phyloP scores from a whole-genome alignment of 2,113 vertebrate species.

The Phylloscopus trochiloides region DNA sequence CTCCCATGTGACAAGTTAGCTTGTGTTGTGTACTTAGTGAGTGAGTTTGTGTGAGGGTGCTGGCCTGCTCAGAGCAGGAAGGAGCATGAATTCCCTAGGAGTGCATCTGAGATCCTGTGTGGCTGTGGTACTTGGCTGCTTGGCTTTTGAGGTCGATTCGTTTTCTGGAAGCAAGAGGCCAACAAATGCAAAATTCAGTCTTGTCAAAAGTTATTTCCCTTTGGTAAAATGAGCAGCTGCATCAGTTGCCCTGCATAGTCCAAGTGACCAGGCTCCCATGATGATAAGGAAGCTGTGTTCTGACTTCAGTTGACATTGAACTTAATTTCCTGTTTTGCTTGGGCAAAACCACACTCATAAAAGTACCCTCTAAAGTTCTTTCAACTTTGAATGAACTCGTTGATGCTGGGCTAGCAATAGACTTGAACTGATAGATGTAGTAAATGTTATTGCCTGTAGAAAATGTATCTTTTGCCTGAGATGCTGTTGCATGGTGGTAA shows the following conservation, averaged over 20 bases:
- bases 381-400: neutral
- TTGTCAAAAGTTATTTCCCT: neutral
- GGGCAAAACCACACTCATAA: neutral
- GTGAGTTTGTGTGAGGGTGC: neutral
- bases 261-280: neutral
- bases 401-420: neutral
- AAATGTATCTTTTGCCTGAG: neutral
- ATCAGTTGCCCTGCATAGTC: neutral
- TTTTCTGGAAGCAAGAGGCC: neutral
- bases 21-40: neutral
- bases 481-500: neutral
- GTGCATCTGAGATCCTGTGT: rapidly evolving
- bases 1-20: neutral
- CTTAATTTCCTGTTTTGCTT: neutral
- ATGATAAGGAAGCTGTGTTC: neutral
- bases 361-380: neutral
- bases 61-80: neutral
- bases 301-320: neutral
- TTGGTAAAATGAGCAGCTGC: neutral
- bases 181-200: neutral
- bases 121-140: neutral
- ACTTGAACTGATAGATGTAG: neutral
- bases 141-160: neutral
- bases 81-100: neutral
- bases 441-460: neutral